Conservation (phyloP, 1,140 invertebrate species). For the Nasonia longicornis region DNA sequence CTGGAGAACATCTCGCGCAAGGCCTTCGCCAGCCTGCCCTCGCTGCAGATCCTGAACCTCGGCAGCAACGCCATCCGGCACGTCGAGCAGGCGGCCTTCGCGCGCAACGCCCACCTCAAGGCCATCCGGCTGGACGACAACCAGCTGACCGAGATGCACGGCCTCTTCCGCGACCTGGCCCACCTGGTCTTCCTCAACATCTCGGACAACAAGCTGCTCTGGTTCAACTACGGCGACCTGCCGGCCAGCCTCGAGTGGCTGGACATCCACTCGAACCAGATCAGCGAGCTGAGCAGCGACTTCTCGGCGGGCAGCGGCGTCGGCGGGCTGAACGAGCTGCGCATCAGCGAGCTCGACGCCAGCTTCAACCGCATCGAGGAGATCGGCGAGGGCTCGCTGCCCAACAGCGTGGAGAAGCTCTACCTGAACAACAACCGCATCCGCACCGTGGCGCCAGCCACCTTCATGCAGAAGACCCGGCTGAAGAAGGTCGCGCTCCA, state of each 20-base stretch:
- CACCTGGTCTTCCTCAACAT: conserved; percentile 90
- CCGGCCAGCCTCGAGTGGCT: conserved; percentile 87
- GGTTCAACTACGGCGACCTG: conserved; percentile 91
- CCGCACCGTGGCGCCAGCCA: conserved; percentile 76
- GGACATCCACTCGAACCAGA: conserved; percentile 90
- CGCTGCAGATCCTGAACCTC: conserved; percentile 88
- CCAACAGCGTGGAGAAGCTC: conserved; percentile 80
- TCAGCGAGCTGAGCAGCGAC: conserved; percentile 83
- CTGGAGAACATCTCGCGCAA: conserved; percentile 87
- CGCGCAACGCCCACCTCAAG: conserved; percentile 82
- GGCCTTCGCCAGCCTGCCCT: conserved; percentile 83
- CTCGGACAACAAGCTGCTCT: conserved; percentile 88
- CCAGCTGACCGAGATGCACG: conserved; percentile 85
- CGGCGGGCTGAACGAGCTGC: conserved; percentile 72
- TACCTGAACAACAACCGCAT: conserved; percentile 84
- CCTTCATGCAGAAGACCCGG: conserved; percentile 78
- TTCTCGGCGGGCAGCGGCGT: conserved; percentile 68
- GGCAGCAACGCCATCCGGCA: conserved; percentile 85
- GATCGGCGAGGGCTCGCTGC: conserved; percentile 77
- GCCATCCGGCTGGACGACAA: conserved; percentile 90
- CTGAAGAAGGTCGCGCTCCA: conserved; percentile 81
- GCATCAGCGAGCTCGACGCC: conserved; percentile 81
- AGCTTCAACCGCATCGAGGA: conserved; percentile 80
- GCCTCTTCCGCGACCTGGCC: conserved; percentile 85
- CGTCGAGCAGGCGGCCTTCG: conserved; percentile 86